Conservation (phyloP, 1,140 invertebrate genomes). For the Ectropis grisescens region DNA sequence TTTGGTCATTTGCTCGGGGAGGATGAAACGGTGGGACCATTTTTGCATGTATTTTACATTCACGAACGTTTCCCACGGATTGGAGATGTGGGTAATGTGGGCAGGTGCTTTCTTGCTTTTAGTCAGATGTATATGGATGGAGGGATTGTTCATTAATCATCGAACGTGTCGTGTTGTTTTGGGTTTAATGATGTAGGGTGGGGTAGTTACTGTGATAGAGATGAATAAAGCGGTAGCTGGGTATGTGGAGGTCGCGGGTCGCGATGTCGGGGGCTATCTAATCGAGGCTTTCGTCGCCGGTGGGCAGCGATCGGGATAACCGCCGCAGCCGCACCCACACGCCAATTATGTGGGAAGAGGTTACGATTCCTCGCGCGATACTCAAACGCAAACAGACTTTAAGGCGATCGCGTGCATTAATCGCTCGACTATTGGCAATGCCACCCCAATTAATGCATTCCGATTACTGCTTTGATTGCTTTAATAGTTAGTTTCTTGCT, state of each 20-base stretch:
- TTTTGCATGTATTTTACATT: too few species aligned
- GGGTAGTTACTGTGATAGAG: too few species aligned
- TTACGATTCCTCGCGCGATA: constrained; percentile 54
- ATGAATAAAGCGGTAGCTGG: constrained; percentile 11
- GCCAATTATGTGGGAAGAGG: constrained; percentile 66
- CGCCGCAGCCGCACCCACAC: constrained; percentile 50
- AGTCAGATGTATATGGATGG: background rate
- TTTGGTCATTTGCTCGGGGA: too few species aligned
- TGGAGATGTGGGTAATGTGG: too few species aligned
- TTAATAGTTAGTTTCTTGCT: constrained; percentile 3
- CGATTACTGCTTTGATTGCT: constrained; percentile 19
- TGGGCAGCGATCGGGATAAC: constrained; percentile 60
- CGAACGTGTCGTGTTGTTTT: constrained; percentile 9
- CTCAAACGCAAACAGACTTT: constrained; percentile 40
- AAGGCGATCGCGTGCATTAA: constrained; percentile 34
- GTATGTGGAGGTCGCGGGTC: constrained; percentile 23
- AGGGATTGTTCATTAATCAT: background rate
- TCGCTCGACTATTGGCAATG: constrained; percentile 41
- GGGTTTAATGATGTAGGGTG: too few species aligned
- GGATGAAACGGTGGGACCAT: too few species aligned
- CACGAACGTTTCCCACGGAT: too few species aligned
- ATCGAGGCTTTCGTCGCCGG: constrained; percentile 49
- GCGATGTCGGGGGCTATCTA: constrained; percentile 45
- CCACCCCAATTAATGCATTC: constrained; percentile 33
- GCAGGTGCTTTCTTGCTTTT: too few species aligned